These are phyloP conservation scores for Garrulus glandarius DNA, from an alignment of 2,797 vertebrate genomes.

Conservation along the genomic window DNA sequence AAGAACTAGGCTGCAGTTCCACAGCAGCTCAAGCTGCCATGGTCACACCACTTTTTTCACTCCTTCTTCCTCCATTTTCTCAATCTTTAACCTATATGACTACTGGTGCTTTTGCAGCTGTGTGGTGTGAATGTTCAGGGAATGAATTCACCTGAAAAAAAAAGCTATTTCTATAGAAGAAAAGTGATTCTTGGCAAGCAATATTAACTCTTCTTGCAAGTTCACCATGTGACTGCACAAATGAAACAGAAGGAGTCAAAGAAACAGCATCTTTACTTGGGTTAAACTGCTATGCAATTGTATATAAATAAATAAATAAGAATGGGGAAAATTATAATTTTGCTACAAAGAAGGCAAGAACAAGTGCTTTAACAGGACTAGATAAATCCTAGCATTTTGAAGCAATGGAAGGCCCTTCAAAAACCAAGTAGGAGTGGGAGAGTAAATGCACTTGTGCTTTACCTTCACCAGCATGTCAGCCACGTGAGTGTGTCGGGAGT, in stretches of 20 bases:
- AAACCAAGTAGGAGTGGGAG: not conserved
- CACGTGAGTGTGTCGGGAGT: conserved; percentile 86
- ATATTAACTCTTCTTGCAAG: not conserved
- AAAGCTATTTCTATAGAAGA: not conserved
- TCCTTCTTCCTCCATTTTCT: not conserved
- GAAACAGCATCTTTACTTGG: not conserved
- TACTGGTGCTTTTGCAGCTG: not conserved
- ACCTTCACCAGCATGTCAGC: conserved; percentile 96
- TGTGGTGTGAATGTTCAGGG: not conserved
- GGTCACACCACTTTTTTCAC: not conserved
- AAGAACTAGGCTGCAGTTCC: not conserved
- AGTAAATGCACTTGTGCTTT: not conserved
- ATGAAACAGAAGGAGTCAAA: not conserved
- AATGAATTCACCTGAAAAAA: not conserved
- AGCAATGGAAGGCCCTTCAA: not conserved
- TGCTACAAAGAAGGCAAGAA: not conserved
- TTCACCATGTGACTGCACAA: accelerated
- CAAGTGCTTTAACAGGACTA: not conserved
- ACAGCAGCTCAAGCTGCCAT: not conserved
- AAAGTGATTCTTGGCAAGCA: not conserved
- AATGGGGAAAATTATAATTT: accelerated
- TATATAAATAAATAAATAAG: not conserved
- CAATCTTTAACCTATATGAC: not conserved
- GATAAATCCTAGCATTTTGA: not conserved
- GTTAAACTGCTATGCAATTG: not conserved